Percentiles rank a stretch among this genome's conserved stretches.
phyloP scores from a whole-genome alignment of 2,113 vertebrate genomes.

The Ictidomys tridecemlineatus region DNA sequence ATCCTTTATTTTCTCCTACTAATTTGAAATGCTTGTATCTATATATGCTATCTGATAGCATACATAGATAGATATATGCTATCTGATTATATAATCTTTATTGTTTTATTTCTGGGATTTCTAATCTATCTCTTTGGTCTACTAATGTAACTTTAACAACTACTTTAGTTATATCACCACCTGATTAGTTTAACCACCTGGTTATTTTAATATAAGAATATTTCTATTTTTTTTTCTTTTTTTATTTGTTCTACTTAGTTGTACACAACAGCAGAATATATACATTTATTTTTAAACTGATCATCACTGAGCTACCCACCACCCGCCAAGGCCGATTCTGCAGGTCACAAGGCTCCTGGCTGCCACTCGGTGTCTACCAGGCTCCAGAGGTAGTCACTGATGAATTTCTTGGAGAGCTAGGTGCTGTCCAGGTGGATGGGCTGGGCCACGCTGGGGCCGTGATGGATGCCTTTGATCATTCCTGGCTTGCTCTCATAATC shows the following conservation, averaged over 20 bases:
- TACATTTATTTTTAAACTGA: not conserved
- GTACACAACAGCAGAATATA: too few species aligned
- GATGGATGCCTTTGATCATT: slow-evolving; percentile 92
- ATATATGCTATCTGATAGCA: too few species aligned
- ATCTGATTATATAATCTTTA: not conserved
- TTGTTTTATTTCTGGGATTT: not conserved
- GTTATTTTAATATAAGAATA: too few species aligned
- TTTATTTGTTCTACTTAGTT: too few species aligned
- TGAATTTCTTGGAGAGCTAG: slow-evolving; percentile 83
- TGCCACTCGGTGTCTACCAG: slow-evolving; percentile 90
- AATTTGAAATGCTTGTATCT: too few species aligned
- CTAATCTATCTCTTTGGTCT: not conserved
- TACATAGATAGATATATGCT: too few species aligned
- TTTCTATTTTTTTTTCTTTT: not conserved
- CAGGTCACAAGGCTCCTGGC: not conserved
- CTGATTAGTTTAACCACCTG: too few species aligned
- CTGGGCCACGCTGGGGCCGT: slow-evolving; percentile 90
- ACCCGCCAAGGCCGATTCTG: rapidly evolving
- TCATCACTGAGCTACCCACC: rapidly evolving
- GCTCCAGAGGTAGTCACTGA: slow-evolving; percentile 93
- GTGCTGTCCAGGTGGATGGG: slow-evolving; percentile 90
- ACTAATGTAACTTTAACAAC: not conserved
- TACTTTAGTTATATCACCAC: not conserved
- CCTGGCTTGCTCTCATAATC: slow-evolving; percentile 89
- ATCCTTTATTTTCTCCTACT: too few species aligned